These are phyloP conservation scores for Hippocampus mohnikei DNA, from an alignment of 2,113 vertebrate species.

Conservation along the genomic window DNA sequence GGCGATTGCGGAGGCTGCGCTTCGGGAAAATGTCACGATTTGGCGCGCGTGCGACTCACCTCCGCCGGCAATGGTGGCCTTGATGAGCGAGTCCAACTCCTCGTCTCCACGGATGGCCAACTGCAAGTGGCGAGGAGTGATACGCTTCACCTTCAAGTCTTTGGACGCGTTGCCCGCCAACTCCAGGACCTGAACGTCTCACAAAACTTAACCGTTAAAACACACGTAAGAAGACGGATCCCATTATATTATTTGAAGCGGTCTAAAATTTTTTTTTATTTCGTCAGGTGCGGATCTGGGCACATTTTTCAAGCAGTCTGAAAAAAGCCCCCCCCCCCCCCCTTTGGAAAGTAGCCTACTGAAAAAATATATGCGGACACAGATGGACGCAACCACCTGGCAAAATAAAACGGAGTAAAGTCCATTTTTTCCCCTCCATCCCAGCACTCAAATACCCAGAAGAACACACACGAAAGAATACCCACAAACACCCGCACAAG, in stretches of 20 bases:
- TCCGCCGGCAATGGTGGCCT: constrained; percentile 96
- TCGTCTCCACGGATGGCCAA: constrained; percentile 96
- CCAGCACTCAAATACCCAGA: neutral
- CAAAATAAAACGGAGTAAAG: too few species aligned
- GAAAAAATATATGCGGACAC: neutral
- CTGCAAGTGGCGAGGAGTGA: constrained; percentile 96
- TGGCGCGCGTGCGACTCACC: constrained; percentile 69
- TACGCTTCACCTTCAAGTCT: constrained; percentile 97
- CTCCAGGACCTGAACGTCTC: constrained; percentile 84
- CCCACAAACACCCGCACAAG: too few species aligned
- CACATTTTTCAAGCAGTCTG: too few species aligned
- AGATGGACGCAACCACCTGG: too few species aligned
- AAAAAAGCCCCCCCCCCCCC: too few species aligned
- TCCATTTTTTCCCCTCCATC: too few species aligned
- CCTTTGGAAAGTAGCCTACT: too few species aligned
- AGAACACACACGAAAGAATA: neutral
- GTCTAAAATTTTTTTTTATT: too few species aligned
- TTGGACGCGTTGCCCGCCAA: constrained; percentile 97
- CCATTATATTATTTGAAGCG: too few species aligned
- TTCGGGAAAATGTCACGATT: neutral
- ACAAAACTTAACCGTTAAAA: neutral
- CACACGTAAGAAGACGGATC: neutral
- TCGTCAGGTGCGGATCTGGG: too few species aligned
- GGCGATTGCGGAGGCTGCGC: too few species aligned
- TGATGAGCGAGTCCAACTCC: constrained; percentile 96